Evolutionary conservation across 2,888 invertebrate species (phyloP).

Genomic region (Synergus itoensis): DNA sequence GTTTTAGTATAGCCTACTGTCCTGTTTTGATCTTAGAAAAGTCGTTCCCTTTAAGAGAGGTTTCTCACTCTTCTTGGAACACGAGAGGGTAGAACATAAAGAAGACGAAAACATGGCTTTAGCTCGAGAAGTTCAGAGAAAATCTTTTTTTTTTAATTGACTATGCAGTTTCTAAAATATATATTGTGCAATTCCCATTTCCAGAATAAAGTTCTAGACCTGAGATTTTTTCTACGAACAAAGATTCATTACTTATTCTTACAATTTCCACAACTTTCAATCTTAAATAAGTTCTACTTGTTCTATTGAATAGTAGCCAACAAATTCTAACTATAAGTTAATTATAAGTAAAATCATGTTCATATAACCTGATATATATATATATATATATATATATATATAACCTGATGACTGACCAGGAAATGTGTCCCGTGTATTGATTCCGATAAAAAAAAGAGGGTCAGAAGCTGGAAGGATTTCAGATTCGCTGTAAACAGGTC

Average conservation of each 20-base stretch:
- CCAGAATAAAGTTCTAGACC: neutral
- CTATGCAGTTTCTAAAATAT: neutral
- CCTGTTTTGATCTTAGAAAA: slow-evolving; percentile 49
- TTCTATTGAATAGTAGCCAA: neutral
- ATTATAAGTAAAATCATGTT: too few relatives aligned
- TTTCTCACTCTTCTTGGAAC: slow-evolving; percentile 37
- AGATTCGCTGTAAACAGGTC: slow-evolving; percentile 17
- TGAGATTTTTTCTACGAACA: neutral
- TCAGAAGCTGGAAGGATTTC: slow-evolving; percentile 22
- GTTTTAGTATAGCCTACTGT: slow-evolving; percentile 50
- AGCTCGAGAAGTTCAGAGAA: neutral
- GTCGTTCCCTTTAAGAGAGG: slow-evolving; percentile 44
- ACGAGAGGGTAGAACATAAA: neutral
- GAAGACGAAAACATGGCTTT: slow-evolving; percentile 1
- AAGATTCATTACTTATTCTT: neutral
- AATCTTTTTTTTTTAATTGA: neutral
- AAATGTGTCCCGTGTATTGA: neutral
- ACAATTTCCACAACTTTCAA: neutral
- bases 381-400: too few relatives aligned
- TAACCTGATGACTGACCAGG: neutral
- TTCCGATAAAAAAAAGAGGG: neutral
- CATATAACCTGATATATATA: too few relatives aligned
- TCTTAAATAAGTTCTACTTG: neutral
- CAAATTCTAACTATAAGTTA: neutral
- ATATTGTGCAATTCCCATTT: neutral